Evolutionary conservation across 2,888 invertebrate species (phyloP), one percentile per base, ranked within the genome.

Genomic region (Phorcus lineatus): DNA sequence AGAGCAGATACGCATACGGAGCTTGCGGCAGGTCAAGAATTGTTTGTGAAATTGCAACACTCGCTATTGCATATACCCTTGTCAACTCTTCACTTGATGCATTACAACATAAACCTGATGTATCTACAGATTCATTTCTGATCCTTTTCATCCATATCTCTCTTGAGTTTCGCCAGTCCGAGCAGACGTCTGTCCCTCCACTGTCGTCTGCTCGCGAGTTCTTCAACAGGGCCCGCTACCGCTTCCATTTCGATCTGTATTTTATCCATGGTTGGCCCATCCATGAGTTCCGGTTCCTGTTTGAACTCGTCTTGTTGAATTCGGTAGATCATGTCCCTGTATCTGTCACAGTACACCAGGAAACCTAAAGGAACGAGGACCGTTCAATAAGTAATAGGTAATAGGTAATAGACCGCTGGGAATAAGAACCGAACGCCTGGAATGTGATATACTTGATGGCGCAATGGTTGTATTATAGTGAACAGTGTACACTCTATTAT

Each of bases 151-250:
- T 86, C 83, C 78, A 90, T 78, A 17, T 89, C 86, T 22, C 82
- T 83, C 80, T 91, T 91, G 6, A 92, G 86, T 83, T 90, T 91
- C 17, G 91, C 89, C 19, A 92, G 86, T n/a, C 87, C 88, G 0
- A 90, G 87, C n/a, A 92, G 84, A 53, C 90, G 83, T 9, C 82
- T 83, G 84, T 92, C 91, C 62, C 92, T 84, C 92, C 92, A 92
- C 55, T 86, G 80, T 74, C 92, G 82, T 40, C 91, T 82, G 19
- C 87, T 86, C 3, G 84, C 82, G 9, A 92, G 79, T 62, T 84
- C 78, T n/a, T 89, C 86, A 17, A 91, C 81, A 2, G 92, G 92
- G 7, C 91, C 83, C 0, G 80, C 84, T 54, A 84, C 76, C 2
- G 79, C 57, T 17, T 80, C 85, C 79, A 89, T 82, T 74, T 86